These are phyloP conservation scores for Calypte anna DNA, from an alignment of 2,113 vertebrate species.

Conservation along the genomic window DNA sequence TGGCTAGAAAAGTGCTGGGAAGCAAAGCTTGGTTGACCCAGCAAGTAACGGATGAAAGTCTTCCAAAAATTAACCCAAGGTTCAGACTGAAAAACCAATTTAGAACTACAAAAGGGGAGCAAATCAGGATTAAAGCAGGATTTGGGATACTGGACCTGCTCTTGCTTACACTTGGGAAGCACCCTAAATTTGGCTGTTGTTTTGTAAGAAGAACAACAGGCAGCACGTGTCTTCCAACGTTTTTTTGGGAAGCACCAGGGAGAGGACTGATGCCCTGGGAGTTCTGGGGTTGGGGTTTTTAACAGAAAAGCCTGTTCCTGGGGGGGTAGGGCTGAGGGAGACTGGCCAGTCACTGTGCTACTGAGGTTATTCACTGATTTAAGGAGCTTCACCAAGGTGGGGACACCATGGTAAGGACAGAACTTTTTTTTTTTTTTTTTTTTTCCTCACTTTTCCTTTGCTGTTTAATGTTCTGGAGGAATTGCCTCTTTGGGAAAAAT, in stretches of 20 bases:
- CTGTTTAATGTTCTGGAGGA: background rate
- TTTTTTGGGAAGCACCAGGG: background rate
- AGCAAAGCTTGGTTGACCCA: background rate
- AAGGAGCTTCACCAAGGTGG: background rate
- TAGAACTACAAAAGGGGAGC: background rate
- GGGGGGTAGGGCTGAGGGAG: background rate
- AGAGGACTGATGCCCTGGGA: background rate
- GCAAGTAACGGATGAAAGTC: background rate
- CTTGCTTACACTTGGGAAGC: background rate
- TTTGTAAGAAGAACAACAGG: background rate
- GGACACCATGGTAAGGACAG: background rate
- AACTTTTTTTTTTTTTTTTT: background rate
- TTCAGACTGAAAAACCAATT: background rate
- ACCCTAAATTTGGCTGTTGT: background rate
- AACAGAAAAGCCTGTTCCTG: background rate
- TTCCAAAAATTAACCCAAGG: background rate
- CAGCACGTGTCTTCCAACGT: background rate
- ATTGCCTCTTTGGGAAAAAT: background rate
- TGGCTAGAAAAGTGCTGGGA: slow-evolving; percentile 23
- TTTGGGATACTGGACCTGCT: background rate
- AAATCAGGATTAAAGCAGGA: background rate
- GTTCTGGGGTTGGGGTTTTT: background rate
- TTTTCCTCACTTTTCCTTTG: background rate
- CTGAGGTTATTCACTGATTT: background rate
- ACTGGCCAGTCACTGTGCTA: background rate